These are phyloP conservation scores for Eristalis tenax DNA, from an alignment of 2,888 invertebrate genomes.

Conservation along the genomic window DNA sequence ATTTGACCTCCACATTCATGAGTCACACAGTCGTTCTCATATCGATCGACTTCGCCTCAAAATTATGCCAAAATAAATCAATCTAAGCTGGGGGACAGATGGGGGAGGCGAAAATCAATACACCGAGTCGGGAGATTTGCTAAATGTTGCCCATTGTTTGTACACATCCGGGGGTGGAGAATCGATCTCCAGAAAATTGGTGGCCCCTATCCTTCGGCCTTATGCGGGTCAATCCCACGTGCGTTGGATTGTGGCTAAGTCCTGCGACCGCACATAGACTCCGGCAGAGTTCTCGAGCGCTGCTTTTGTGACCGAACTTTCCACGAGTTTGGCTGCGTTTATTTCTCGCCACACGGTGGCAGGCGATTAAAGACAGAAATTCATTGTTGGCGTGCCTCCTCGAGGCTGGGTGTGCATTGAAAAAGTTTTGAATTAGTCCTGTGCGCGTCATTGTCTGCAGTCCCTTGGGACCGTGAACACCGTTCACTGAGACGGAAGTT, in stretches of 20 bases:
- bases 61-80: constrained; percentile 4
- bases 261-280: too few relatives aligned
- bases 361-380: background rate
- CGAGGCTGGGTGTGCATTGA: background rate
- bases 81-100: background rate
- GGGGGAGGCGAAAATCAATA: constrained; percentile 2
- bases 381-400: background rate
- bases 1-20: constrained; percentile 10
- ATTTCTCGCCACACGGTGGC: constrained; percentile 6
- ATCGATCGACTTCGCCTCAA: constrained; percentile 17
- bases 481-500: constrained; percentile 8
- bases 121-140: background rate
- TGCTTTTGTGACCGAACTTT: background rate
- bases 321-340: background rate
- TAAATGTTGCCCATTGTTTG: background rate
- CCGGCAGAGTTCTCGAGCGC: background rate
- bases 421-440: constrained; percentile 19
- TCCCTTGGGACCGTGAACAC: background rate
- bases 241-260: constrained; percentile 15
- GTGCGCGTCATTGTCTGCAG: constrained; percentile 24
- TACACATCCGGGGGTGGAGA: background rate
- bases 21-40: constrained; percentile 11
- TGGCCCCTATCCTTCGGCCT: background rate
- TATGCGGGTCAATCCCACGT: background rate
- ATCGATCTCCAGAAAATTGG: background rate